Evolutionary conservation across 2,888 invertebrate genomes (phyloP), one percentile per base, ranked within the genome.

Genomic region (Orchesellides sinensis): DNA sequence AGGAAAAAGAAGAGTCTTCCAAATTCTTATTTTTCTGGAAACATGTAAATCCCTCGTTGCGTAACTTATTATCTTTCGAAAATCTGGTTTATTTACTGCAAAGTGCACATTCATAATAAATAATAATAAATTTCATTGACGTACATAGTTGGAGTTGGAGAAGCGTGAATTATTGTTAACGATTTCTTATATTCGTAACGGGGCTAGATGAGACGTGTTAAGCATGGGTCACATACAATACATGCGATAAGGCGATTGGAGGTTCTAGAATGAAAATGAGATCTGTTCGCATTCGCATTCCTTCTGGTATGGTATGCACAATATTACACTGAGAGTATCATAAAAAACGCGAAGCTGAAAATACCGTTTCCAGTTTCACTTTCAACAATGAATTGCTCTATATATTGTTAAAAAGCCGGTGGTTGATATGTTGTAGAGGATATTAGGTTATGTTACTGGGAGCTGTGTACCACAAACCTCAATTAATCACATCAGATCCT

Each of bases 331-430:
- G 5, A n/a, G 25, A 56, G 17, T 25, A 23, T 2, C 56, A 25
- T n/a, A 56, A n/a, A n/a, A n/a, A n/a, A n/a, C n/a, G n/a, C n/a
- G n/a, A n/a, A n/a, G n/a, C n/a, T n/a, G n/a, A n/a, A n/a, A n/a
- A n/a, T n/a, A n/a, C 40, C 2, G 2, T 40, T 40, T 40, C 40
- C 2, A 27, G 12, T 49, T 49, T 52, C 29, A 49, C 49, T 68
- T 47, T 68, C 49, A 68, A 68, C 27, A 29, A 25, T 68, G 52
- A 68, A 52, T 68, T 49, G 52, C 68, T 29, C 17, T 68, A 8
- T 52, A 21, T 32, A 19, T 23, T 21, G 21, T 56, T 32, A 27
- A 5, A 5, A 61, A 61, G 61, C 17, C 35, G 56, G 56, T 61
- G 19, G 1, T 2, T 2, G 21, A 21, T 52, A 52, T 3, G 52